A percentile compares a stretch with the other conserved stretches of the same genome.
Conservation (phyloP, 2,113 vertebrate species). For the Leucosticte australis region DNA sequence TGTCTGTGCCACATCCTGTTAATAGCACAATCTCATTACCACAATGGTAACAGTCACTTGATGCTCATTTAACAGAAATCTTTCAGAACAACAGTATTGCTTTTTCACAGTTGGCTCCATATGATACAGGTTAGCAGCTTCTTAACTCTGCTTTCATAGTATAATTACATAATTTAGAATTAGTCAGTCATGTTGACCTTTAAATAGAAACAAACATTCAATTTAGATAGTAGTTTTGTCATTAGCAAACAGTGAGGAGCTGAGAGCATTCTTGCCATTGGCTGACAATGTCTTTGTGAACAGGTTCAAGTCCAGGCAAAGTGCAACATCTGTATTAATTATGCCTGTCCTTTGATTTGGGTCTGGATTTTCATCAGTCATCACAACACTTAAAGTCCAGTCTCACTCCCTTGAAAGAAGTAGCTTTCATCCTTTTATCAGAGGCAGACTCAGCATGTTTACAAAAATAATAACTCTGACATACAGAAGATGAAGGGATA, state of each 20-base stretch:
- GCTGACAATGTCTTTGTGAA: not conserved
- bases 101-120: conserved; percentile 20
- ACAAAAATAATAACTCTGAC: not conserved
- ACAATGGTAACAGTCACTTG: conserved; percentile 40
- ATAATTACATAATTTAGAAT: conserved; percentile 53
- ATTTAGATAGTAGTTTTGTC: conserved; percentile 38
- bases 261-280: not conserved
- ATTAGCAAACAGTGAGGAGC: not conserved
- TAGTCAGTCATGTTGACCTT: conserved; percentile 38
- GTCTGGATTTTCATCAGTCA: not conserved
- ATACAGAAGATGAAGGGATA: not conserved
- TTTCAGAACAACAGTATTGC: conserved; percentile 43
- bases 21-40: conserved; percentile 56
- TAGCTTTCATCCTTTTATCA: not conserved
- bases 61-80: conserved; percentile 50
- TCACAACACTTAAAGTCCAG: not conserved
- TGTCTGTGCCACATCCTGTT: conserved; percentile 59
- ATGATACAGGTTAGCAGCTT: conserved; percentile 34
- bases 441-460: not conserved
- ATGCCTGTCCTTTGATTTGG: not conserved
- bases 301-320: not conserved
- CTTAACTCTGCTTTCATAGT: conserved; percentile 45
- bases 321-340: not conserved
- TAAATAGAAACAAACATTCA: conserved; percentile 44
- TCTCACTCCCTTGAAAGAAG: not conserved